Base-by-base conservation (phyloP, 2,797 vertebrate species). In the Dryobates pubescens region DNA sequence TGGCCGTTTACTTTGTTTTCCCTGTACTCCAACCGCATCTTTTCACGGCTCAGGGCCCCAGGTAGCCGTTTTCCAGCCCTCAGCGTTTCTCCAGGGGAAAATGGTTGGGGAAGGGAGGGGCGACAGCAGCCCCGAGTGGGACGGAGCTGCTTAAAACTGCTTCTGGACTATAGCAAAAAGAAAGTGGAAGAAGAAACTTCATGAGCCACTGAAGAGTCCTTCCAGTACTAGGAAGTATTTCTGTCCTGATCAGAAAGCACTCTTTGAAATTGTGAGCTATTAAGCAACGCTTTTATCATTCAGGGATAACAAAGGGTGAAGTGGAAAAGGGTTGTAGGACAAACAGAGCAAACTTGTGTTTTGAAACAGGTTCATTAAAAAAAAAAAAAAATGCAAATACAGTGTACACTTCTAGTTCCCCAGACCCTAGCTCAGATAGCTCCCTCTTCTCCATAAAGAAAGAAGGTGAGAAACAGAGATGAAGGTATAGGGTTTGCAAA, bases 1-100 rank as follows among this genome's bases (percentile, higher is more conserved):
- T 57, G 85, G 77, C 67, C 65, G 64, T 91, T 95, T 45, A 79
- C 78, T 93, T 95, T 94, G 90, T 96, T 96, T 95, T 74, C 80
- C 77, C 91, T 90, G 76, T 16, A 15, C 86, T 93, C 71, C 71
- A 72, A 74, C 82, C 47, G 12, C 95, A 91, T 96, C 91, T 94
- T 92, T 96, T 94, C 90, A 77, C 5, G 62, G 80, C 92, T 94
- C 64, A 36, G 30, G 88, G 80, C 94, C 87, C 89, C 92, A 96
- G 95, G 94, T 97, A 96, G 74, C 71, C 6, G 41, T 41, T 87
- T 63, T 73, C 82, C 72, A 77, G 87, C 19, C 76, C 64, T 58
- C 12, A 3, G 54, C 15, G 1, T 74, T 88, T 54, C 85, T 63
- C 29, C 59, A 13, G 34, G 47, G 34, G 24, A 86, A 79, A 58